Base-by-base conservation (phyloP, 2,113 vertebrate genomes). In the Nymphicus hollandicus region DNA sequence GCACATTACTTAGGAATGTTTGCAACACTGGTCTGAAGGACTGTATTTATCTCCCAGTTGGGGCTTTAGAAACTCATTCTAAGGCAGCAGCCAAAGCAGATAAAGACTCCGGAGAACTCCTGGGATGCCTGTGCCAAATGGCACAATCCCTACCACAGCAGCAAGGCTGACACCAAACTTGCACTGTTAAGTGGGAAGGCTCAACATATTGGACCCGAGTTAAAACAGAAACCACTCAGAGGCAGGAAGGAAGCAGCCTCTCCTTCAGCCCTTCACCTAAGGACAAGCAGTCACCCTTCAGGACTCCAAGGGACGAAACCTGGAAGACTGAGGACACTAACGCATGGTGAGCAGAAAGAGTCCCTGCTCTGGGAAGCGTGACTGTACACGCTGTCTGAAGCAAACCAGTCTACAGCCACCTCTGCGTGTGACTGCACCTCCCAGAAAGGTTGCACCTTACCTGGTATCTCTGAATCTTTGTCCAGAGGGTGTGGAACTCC, bases 401-500 rank as follows among this genome's bases (percentile, higher is more conserved):
- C 43, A 71, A 43, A 55, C 10, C 23, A 22, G 11, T 9, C 65
- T 50, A 31, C 17, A 37, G 47, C 31, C 43, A 71, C 22, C 46
- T 84, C 20, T 15, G 2, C 0, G 0, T 31, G 18, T 16, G 28
- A 46, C 2, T 35, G 33, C 17, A 2, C 3, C 8, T 27, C 44
- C 49, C 55, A 29, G 3, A 66, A 73, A 28, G 13, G 9, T 13
- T 64, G 27, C 1, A 0, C 19, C 91, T 92, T 85, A 98, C 98
- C 89, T 98, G 98, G 60, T 98, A 98, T 81, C 98, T 98, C 61
- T 98, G 98, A 92, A 98, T 98, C 97, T 98, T 98, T 8, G 93
- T 98, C 98, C 98, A 98, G 41, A 98, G 98, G 43, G 97, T 58
- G 64, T 98, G 96, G 90, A 98, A 98, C 71, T 98, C 98, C 96